phyloP scores from a whole-genome alignment of 2,113 vertebrate species.

The Corythornis madagascariensis region DNA sequence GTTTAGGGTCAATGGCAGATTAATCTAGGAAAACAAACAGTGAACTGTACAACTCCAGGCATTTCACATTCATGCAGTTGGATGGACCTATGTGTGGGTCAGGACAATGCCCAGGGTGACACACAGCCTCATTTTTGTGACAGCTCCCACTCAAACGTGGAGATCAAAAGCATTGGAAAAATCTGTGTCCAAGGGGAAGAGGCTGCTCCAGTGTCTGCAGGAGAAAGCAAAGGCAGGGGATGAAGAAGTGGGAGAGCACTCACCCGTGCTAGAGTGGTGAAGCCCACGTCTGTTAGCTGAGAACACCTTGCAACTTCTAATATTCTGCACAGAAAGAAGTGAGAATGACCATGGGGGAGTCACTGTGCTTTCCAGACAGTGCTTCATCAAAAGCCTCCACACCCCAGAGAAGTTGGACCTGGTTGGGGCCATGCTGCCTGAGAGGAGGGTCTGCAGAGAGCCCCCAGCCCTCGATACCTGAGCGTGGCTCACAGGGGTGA shows the following conservation, averaged over 20 bases:
- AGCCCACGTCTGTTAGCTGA: constrained; percentile 96
- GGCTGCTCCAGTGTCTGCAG: too few species aligned
- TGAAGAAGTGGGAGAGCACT: constrained; percentile 40
- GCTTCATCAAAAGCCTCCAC: not conserved
- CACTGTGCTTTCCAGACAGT: not conserved
- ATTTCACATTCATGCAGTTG: rapidly evolving
- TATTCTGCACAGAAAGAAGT: constrained; percentile 82
- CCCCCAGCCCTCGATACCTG: not conserved
- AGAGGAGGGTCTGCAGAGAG: not conserved
- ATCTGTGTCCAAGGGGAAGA: not conserved
- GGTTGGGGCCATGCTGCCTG: not conserved
- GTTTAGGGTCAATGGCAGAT: not conserved
- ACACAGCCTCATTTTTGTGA: rapidly evolving
- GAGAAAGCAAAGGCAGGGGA: not conserved
- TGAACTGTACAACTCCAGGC: rapidly evolving
- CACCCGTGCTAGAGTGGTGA: constrained; percentile 95
- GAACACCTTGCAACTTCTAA: constrained; percentile 97
- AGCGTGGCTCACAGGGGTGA: not conserved
- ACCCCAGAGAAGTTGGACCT: not conserved
- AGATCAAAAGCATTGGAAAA: not conserved
- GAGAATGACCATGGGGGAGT: not conserved
- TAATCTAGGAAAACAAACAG: not conserved
- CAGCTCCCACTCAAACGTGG: rapidly evolving
- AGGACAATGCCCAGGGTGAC: rapidly evolving
- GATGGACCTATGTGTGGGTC: not conserved